Conservation (phyloP, 2,888 invertebrate genomes). For the Hesperia comma region DNA sequence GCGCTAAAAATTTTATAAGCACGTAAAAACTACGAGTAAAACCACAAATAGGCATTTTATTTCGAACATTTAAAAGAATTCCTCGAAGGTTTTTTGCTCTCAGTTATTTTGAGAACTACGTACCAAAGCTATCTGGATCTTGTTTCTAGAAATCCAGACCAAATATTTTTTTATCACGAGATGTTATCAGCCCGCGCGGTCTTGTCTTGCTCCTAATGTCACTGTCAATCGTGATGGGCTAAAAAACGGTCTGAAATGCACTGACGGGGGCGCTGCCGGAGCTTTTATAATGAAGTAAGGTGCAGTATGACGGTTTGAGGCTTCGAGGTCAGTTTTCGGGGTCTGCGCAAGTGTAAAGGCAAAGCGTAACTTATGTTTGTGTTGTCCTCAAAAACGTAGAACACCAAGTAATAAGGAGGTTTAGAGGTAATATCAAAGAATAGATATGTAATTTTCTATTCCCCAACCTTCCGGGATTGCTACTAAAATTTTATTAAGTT, state of each 20-base stretch:
- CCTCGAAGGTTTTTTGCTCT: slow-evolving; percentile 4
- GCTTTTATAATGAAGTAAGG: background rate
- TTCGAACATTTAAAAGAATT: background rate
- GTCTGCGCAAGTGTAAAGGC: too few species aligned
- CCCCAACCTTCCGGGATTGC: too few species aligned
- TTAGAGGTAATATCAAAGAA: too few species aligned
- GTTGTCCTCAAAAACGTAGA: too few species aligned
- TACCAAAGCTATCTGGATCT: slow-evolving; percentile 7
- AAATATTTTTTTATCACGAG: slow-evolving; percentile 12
- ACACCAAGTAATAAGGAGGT: too few species aligned
- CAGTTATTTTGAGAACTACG: slow-evolving; percentile 2
- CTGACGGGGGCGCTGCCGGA: background rate
- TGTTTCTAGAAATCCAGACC: slow-evolving; percentile 17
- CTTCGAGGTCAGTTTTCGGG: slow-evolving; percentile 1
- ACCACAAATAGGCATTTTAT: too few species aligned
- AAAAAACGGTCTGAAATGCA: background rate
- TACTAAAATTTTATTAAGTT: too few species aligned
- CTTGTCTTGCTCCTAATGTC: background rate
- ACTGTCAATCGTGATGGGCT: slow-evolving; percentile 2
- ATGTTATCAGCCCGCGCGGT: slow-evolving; percentile 5
- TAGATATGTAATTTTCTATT: too few species aligned
- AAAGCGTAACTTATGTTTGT: too few species aligned
- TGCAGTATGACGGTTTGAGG: background rate
- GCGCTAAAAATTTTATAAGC: too few species aligned
- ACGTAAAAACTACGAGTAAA: too few species aligned